A percentile compares a stretch with the other conserved stretches of the same genome.
Evolutionary conservation across 2,888 invertebrate species (phyloP).

Genomic region (Laspeyria flexula): DNA sequence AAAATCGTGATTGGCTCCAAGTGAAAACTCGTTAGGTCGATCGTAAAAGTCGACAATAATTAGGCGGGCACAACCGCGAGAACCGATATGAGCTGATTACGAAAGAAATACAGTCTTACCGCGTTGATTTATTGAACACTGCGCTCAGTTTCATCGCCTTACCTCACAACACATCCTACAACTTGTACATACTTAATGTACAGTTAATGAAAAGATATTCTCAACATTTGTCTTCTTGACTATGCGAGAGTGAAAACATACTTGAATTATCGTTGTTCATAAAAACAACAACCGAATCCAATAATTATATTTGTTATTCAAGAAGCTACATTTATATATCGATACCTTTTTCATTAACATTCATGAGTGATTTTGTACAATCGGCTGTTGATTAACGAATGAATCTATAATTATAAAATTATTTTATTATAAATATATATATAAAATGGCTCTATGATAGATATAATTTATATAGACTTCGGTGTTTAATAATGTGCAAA

Average conservation of each 20-base stretch:
- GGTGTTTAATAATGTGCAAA: slow-evolving; percentile 24
- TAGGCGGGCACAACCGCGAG: slow-evolving; percentile 81
- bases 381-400: slow-evolving; percentile 50
- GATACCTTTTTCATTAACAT: slow-evolving; percentile 29
- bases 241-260: slow-evolving; percentile 57
- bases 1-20: slow-evolving; percentile 84
- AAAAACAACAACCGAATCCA: slow-evolving; percentile 46
- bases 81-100: slow-evolving; percentile 84
- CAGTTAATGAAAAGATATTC: slow-evolving; percentile 74
- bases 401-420: neutral
- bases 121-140: slow-evolving; percentile 78
- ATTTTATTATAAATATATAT: neutral
- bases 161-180: slow-evolving; percentile 54
- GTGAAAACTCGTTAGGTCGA: slow-evolving; percentile 83
- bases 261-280: slow-evolving; percentile 51
- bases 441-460: neutral
- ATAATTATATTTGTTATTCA: slow-evolving; percentile 37
- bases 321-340: slow-evolving; percentile 33
- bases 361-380: slow-evolving; percentile 56
- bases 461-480: slow-evolving; percentile 14
- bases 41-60: slow-evolving; percentile 86
- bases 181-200: slow-evolving; percentile 66
- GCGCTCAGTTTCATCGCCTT: slow-evolving; percentile 72
- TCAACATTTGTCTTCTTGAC: slow-evolving; percentile 68
- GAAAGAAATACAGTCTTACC: slow-evolving; percentile 84